Evolutionary conservation across 2,113 vertebrate genomes (phyloP).

Genomic region (Trochalopteron elliotii): DNA sequence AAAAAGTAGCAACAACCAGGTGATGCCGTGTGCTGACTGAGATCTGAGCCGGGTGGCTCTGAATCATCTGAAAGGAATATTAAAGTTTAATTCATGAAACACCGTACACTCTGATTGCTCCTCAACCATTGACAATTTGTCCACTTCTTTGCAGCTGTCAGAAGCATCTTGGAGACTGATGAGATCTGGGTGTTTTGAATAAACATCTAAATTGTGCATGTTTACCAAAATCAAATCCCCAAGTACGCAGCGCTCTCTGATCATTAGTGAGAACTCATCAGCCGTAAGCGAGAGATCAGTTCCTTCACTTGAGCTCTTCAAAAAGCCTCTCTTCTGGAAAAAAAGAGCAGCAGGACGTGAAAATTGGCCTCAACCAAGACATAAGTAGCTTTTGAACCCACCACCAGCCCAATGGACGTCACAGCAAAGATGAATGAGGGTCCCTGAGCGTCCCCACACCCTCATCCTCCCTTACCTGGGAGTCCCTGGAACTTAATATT

Average conservation of each 20-base stretch:
- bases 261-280: constrained; percentile 14
- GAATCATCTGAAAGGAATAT: background rate
- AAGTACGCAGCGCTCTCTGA: background rate
- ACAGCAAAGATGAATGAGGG: accelerated
- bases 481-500: background rate
- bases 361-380: background rate
- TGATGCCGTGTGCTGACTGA: background rate
- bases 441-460: background rate
- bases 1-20: background rate
- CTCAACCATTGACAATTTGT: background rate
- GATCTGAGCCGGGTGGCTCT: background rate
- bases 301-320: background rate
- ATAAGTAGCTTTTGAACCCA: background rate
- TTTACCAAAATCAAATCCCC: constrained; percentile 23
- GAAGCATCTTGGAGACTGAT: background rate
- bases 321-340: background rate
- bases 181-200: constrained; percentile 21
- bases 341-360: background rate
- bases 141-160: constrained; percentile 12
- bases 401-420: background rate
- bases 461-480: background rate
- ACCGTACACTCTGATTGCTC: background rate
- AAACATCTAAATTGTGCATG: background rate
- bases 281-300: background rate
- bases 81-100: background rate